Base-by-base conservation (phyloP, 1,140 invertebrate species). In the Lineus longissimus region DNA sequence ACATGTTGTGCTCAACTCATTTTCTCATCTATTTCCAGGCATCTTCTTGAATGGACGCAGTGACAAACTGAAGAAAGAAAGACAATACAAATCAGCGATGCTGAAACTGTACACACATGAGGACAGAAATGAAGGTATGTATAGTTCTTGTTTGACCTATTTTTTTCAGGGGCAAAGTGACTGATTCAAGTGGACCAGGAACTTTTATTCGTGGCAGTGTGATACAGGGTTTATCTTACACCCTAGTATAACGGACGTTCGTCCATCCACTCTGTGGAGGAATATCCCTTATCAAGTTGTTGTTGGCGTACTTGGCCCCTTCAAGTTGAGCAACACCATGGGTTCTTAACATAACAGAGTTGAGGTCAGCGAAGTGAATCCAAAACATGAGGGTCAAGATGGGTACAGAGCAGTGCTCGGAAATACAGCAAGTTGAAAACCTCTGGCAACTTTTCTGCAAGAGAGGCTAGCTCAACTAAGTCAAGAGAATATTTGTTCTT, bases 11-110 rank as follows among this genome's bases (percentile, higher is more conserved):
- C n/a, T n/a, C n/a, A n/a, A n/a, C n/a, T n/a, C n/a, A n/a, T n/a
- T n/a, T 25, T 36, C 40, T 59, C 11, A 31, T 36, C 57, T n/a
- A 55, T 57, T 29, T 63, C 2, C 51, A 75, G 73, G 71, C n/a
- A 41, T 75, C 11, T 76, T 76, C 59, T 51, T 76, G 29, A 72
- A 75, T 72, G 72, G 73, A 11, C 65, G 72, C 33, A 19, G 57
- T 36, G 67, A 73, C 23, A 71, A 70, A 61, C 55, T 73, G 7
- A 67, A 65, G 7, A 75, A 69, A 54, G 59, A 68, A 7, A 62
- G 68, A 41, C 22, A 71, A 23, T 69, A 61, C 17, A 55, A 68
- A 45, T 66, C 66, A 29, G 67, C 51, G 17, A 22, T 73, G 15
- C 58, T 68, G 11, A 73, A 62, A 60, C 65, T 76, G 41, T 76